Evolutionary conservation across 35 echinoderm and acorn worm species (phyloP).

Genomic region (Patiria miniata): DNA sequence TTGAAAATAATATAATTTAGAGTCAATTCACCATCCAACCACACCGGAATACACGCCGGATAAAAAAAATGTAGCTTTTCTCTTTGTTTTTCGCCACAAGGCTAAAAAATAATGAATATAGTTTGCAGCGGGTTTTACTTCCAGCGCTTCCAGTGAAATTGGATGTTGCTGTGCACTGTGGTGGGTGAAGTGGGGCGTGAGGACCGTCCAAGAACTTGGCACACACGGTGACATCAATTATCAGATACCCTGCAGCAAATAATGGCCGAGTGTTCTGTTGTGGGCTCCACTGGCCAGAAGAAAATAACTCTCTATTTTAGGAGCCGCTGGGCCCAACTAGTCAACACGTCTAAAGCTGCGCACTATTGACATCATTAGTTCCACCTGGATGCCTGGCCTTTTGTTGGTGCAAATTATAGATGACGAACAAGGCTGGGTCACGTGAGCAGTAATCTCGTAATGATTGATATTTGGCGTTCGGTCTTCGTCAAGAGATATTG

Average conservation of each 20-base stretch:
- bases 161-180: too few relatives aligned
- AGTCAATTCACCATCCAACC: too few relatives aligned
- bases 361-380: conserved; percentile 11
- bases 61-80: too few relatives aligned
- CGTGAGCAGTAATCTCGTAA: conserved; percentile 21
- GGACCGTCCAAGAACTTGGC: background rate
- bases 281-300: background rate
- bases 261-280: background rate
- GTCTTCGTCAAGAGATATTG: conserved; percentile 9
- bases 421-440: background rate
- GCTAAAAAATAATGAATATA: too few relatives aligned
- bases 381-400: conserved; percentile 1
- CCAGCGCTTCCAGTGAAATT: too few relatives aligned
- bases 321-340: background rate
- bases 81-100: too few relatives aligned
- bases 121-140: too few relatives aligned
- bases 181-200: background rate
- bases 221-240: conserved; percentile 18
- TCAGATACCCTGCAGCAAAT: background rate
- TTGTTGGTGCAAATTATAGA: conserved; percentile 19
- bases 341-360: background rate
- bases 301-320: background rate
- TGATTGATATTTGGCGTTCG: conserved; percentile 16
- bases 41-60: too few relatives aligned
- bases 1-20: too few relatives aligned